Conservation (phyloP, 2,888 invertebrate genomes). For the Caenorhabditis angaria region DNA sequence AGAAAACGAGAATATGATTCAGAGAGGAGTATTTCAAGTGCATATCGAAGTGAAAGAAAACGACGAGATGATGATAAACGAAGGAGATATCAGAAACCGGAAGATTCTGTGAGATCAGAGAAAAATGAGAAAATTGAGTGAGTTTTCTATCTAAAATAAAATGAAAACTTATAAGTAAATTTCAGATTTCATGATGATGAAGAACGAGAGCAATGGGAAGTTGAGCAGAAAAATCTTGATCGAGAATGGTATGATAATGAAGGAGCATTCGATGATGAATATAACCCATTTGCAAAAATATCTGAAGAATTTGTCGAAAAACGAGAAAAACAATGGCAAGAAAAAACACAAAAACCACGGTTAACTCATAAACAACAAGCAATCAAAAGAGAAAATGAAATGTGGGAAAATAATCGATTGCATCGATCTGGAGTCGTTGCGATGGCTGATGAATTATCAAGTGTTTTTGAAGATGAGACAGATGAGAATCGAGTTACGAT, state of each 20-base stretch:
- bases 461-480: slow-evolving; percentile 80
- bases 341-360: slow-evolving; percentile 79
- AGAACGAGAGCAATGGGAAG: slow-evolving; percentile 86
- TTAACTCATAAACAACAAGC: slow-evolving; percentile 95
- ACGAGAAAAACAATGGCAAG: slow-evolving; percentile 90
- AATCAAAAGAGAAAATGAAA: slow-evolving; percentile 92
- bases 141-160: slow-evolving; percentile 22
- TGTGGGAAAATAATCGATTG: slow-evolving; percentile 98
- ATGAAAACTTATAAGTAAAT: slow-evolving; percentile 21
- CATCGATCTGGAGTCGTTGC: slow-evolving; percentile 77
- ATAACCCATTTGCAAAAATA: slow-evolving; percentile 84
- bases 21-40: slow-evolving; percentile 48
- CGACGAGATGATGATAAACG: slow-evolving; percentile 42
- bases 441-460: slow-evolving; percentile 41
- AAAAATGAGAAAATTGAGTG: slow-evolving; percentile 43
- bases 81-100: slow-evolving; percentile 27
- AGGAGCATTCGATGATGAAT: slow-evolving; percentile 82
- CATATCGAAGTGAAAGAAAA: slow-evolving; percentile 62
- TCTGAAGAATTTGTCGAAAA: slow-evolving; percentile 87
- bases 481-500: slow-evolving; percentile 89
- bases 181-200: slow-evolving; percentile 75
- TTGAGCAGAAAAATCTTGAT: slow-evolving; percentile 86
- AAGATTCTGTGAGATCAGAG: slow-evolving; percentile 46
- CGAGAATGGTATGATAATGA: slow-evolving; percentile 97
- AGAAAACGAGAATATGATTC: slow-evolving; percentile 32